Evolutionary conservation across 2,797 vertebrate genomes (phyloP), one percentile per base, ranked within the genome.

Genomic region (Prionace glauca): DNA sequence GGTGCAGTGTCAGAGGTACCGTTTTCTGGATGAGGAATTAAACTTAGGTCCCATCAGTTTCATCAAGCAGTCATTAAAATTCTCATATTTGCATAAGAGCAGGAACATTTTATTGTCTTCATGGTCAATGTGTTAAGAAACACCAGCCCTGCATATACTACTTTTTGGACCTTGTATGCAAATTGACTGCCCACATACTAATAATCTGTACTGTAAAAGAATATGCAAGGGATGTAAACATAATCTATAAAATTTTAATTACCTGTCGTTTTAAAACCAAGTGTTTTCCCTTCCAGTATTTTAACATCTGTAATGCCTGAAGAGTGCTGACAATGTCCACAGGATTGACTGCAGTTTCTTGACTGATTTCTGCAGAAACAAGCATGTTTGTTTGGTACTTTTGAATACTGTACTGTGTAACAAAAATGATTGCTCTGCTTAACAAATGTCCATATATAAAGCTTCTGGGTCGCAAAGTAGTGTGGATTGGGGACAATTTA

Each of bases 201-300:
- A 91, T 18, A 67, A 0, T 62, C n/a, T n/a, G 18, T 65, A 1
- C 20, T 36, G 60, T 3, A 32, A 36, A 91, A 91, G n/a, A 79
- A n/a, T 12, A 22, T 10, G 3, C 29, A 87, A 87, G 29, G 60
- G 29, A 12, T 14, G 7, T 36, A 91, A n/a, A 88, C 86, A 67
- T 81, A 7, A 36, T 20, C 16, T 18, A 84, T 24, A 41, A 84
- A 84, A 86, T 1, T 50, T 69, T 14, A 86, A 95, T 72, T 97
- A 99, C 99, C 98, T 99, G 99, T 98, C 99, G 98, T 96, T 99
- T 99, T 96, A 99, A 97, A 95, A 99, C 99, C 96, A 99, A 97
- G 97, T 99, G 99, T 94, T 99, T 99, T 96, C 99, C 99, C 96
- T 99, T 99, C 99, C 99, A 99, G 96, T 99, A 99, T 96, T 99